A percentile compares a stretch with the other conserved stretches of the same genome.
Conservation (phyloP, 2,113 vertebrate species). For the Anhinga rufa region DNA sequence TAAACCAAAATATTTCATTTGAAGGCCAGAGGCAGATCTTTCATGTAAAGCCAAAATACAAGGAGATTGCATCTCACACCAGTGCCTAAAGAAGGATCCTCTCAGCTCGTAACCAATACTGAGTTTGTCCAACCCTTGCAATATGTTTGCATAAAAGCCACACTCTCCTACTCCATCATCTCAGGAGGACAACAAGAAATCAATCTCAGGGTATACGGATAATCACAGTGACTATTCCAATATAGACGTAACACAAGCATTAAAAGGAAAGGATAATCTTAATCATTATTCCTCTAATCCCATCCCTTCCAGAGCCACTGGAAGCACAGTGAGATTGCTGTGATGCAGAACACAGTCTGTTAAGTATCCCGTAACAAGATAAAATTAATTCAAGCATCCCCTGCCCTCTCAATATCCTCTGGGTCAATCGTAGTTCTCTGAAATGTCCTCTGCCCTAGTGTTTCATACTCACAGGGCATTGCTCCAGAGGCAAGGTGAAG, state of each 20-base stretch:
- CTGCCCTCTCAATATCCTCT: not conserved
- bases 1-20: not conserved
- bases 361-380: not conserved
- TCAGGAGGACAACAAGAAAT: not conserved
- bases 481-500: not conserved
- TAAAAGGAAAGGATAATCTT: slow-evolving; percentile 14
- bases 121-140: not conserved
- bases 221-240: not conserved
- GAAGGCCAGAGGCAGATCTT: not conserved
- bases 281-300: slow-evolving; percentile 9
- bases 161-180: not conserved
- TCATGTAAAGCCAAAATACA: not conserved
- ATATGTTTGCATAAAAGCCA: not conserved
- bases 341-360: not conserved
- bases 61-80: not conserved
- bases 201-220: not conserved
- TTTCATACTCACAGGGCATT: fast-evolving
- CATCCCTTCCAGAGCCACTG: not conserved
- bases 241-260: not conserved
- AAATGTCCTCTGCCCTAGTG: not conserved
- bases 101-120: not conserved
- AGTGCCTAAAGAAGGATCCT: not conserved
- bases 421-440: fast-evolving
- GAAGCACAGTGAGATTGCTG: not conserved
- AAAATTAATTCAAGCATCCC: not conserved